Evolutionary conservation across 2,888 invertebrate species (phyloP).

Genomic region (Sycophila texana): DNA sequence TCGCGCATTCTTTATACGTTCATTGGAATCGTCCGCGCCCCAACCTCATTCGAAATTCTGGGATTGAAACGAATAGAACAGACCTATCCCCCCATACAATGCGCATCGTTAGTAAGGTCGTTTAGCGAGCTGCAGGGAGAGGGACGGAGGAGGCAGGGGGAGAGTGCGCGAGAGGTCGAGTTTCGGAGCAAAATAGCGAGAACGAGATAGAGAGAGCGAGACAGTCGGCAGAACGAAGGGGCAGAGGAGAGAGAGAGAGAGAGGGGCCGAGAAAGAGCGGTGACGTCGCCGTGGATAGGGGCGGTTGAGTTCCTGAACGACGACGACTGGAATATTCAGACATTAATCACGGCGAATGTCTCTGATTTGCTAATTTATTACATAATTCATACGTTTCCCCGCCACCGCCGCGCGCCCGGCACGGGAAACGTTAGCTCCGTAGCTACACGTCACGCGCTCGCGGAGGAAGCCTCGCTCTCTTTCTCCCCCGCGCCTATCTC

Average conservation of each 20-base stretch:
- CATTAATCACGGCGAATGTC: constrained; percentile 58
- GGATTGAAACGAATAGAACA: constrained; percentile 52
- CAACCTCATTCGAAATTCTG: constrained; percentile 52
- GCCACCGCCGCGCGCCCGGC: neutral
- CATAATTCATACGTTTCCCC: constrained; percentile 65
- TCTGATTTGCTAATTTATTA: constrained; percentile 64
- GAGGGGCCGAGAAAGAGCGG: constrained; percentile 34
- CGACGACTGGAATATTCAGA: constrained; percentile 59
- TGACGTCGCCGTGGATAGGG: constrained; percentile 12
- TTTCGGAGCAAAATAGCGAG: constrained; percentile 45
- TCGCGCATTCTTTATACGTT: constrained; percentile 25
- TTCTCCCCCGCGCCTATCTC: no score
- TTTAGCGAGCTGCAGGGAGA: constrained; percentile 39
- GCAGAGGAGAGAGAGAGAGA: constrained; percentile 5
- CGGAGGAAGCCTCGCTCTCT: neutral
- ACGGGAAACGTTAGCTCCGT: neutral
- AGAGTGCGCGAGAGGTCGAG: constrained; percentile 31
- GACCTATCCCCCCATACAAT: constrained; percentile 52
- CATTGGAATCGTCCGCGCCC: constrained; percentile 28
- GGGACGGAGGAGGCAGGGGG: no score
- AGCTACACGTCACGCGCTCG: neutral
- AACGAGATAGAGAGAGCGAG: constrained; percentile 24
- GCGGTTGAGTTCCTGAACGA: constrained; percentile 1
- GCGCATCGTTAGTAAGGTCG: constrained; percentile 57
- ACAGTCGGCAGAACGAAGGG: neutral